Evolutionary conservation across 2,888 invertebrate genomes (phyloP).

Genomic region (Lasioglossum lativentre): DNA sequence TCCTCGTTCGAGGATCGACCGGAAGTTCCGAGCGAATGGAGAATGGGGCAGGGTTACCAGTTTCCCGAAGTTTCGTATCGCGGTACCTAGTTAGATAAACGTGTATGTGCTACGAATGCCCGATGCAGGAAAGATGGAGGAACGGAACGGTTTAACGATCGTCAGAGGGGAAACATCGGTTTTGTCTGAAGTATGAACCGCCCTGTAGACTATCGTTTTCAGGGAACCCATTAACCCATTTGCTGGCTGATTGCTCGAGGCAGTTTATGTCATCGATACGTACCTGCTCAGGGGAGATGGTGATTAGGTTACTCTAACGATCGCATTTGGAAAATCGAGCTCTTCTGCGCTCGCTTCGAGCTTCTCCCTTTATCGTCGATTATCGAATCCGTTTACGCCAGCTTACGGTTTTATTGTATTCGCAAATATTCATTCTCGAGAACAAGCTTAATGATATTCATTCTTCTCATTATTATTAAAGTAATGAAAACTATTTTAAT

Average conservation of each 20-base stretch:
- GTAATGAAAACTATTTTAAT: too few species aligned
- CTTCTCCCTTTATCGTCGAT: neutral
- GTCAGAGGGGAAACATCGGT: neutral
- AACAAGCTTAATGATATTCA: neutral
- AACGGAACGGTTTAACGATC: neutral
- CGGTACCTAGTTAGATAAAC: constrained; percentile 44
- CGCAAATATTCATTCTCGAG: neutral
- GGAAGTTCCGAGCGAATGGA: constrained; percentile 68
- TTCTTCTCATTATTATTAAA: too few species aligned
- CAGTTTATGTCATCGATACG: constrained; percentile 66
- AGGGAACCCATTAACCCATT: constrained; percentile 75
- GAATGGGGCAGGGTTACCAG: constrained; percentile 51
- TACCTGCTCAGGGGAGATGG: constrained; percentile 36
- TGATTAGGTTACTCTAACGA: constrained; percentile 48
- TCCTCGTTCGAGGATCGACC: constrained; percentile 51
- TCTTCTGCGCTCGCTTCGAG: neutral
- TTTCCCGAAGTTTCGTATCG: constrained; percentile 52
- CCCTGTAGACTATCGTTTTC: constrained; percentile 62
- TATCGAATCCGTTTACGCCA: neutral
- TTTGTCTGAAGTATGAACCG: constrained; percentile 42
- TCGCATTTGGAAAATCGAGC: constrained; percentile 32
- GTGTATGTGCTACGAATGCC: constrained; percentile 4
- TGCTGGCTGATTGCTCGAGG: constrained; percentile 60
- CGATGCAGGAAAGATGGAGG: constrained; percentile 1
- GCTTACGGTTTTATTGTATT: neutral